Evolutionary conservation across 2,888 invertebrate genomes (phyloP).

Genomic region (Meghimatium bilineatum): DNA sequence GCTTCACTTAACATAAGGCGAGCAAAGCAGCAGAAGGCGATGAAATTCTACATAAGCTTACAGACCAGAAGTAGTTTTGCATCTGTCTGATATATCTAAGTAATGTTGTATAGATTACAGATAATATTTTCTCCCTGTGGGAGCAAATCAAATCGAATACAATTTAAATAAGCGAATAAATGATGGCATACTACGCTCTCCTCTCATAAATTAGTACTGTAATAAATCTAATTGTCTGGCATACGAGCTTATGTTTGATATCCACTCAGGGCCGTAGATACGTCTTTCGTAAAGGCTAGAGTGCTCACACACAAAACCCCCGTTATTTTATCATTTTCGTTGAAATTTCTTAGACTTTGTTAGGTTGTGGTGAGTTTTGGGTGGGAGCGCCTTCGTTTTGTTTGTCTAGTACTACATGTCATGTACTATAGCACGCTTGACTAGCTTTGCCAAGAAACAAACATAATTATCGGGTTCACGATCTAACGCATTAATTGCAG

Average conservation of each 20-base stretch:
- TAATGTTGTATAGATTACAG: slow-evolving; percentile 26
- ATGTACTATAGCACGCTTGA: too few relatives aligned
- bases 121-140: slow-evolving; percentile 9
- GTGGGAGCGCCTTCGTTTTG: too few relatives aligned
- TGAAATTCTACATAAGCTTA: not conserved
- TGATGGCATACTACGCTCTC: not conserved
- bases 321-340: too few relatives aligned
- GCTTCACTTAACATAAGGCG: slow-evolving; percentile 30
- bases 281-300: too few relatives aligned
- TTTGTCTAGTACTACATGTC: too few relatives aligned
- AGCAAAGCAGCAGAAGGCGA: slow-evolving; percentile 2
- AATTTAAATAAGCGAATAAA: not conserved
- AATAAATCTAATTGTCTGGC: not conserved
- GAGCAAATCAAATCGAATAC: not conserved
- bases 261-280: too few relatives aligned
- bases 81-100: slow-evolving; percentile 4
- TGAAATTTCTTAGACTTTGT: too few relatives aligned
- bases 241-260: not conserved
- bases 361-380: too few relatives aligned
- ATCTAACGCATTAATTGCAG: too few relatives aligned
- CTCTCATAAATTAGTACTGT: not conserved
- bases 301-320: too few relatives aligned
- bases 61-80: not conserved
- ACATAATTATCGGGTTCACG: too few relatives aligned
- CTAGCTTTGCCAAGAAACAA: too few relatives aligned